Evolutionary conservation across 2,797 vertebrate genomes (phyloP).

Genomic region (Takifugu rubripes): DNA sequence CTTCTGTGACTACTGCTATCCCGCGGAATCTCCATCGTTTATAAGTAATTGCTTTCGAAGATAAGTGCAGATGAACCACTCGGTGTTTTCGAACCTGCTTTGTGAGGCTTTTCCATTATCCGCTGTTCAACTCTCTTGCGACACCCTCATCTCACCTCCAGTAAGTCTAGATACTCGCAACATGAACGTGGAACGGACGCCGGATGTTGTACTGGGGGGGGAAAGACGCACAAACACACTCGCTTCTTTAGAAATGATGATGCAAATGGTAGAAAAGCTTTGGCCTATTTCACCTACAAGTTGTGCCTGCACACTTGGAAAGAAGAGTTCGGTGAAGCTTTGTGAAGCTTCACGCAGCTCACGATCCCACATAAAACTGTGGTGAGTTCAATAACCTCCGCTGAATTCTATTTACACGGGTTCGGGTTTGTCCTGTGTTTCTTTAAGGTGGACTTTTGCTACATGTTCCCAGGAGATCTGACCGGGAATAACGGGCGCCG

Average conservation of each 20-base stretch:
- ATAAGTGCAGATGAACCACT: no score
- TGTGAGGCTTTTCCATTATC: no score
- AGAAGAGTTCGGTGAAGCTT: slow-evolving; percentile 51
- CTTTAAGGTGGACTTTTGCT: slow-evolving; percentile 56
- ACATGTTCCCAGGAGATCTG: slow-evolving; percentile 53
- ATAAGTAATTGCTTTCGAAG: no score
- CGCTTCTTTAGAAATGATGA: slow-evolving; percentile 67
- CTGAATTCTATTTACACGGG: slow-evolving; percentile 64
- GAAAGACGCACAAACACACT: slow-evolving; percentile 49
- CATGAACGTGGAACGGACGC: slow-evolving; percentile 65
- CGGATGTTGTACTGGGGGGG: slow-evolving; percentile 37
- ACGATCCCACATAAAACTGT: slow-evolving; percentile 87
- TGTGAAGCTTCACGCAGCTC: slow-evolving; percentile 59
- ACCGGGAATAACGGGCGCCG: slow-evolving; percentile 46
- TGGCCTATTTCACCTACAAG: slow-evolving; percentile 73
- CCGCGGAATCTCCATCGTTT: no score
- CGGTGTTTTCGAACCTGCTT: no score
- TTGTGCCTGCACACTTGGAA: slow-evolving; percentile 77
- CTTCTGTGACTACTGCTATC: no score
- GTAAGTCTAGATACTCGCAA: slow-evolving; percentile 55
- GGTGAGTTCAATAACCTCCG: slow-evolving; percentile 61
- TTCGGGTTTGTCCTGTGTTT: slow-evolving; percentile 40
- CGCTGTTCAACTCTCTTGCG: background rate
- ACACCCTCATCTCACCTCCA: slow-evolving; percentile 31
- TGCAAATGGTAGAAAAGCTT: slow-evolving; percentile 76